Base-by-base conservation (phyloP, 2,797 vertebrate species). In the Poeciliopsis presidionis region DNA sequence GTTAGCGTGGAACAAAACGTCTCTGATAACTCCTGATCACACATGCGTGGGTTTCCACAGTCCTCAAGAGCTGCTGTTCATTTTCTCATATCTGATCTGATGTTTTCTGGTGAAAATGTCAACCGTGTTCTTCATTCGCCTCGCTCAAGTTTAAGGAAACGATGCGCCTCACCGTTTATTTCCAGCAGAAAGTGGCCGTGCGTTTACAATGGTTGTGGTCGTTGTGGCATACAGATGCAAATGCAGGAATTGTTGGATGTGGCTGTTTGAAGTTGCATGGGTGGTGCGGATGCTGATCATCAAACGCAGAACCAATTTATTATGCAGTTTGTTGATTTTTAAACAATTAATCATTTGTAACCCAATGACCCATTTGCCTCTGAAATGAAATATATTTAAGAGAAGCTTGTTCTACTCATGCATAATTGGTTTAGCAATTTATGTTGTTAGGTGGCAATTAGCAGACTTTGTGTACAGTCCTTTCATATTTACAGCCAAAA, bases 341-440 rank as follows among this genome's bases (percentile, higher is more conserved):
- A 88, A 93, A 88, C 91, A 93, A 94, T 95, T 95, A 94, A 94
- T 95, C 93, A 93, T 95, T 94, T 91, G 92, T 92, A 91, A 93
- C 90, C 89, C 88, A 89, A 86, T 93, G 90, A 95, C 90, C 92
- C 86, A 86, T 95, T 94, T 93, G 90, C 89, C 82, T 91, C 86
- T 83, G 88, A 92, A 91, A 87, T 89, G 82, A 91, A 93, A 92
- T 83, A 86, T 83, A 84, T 94, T 95, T 89, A 92, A 93, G 90
- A 86, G 81, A 92, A 89, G 90, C 90, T 84, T 94, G 89, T 91
- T 95, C 76, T 86, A 55, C 94, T 92, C 85, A 78, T 90, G 87
- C 89, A 86, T 93, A 94, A 94, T 93, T 93, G 87, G 77, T 95
- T 88, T 69, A 72, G 87, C 90, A 91, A 86, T 95, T 94, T 93